Evolutionary conservation across 1,140 invertebrate species (phyloP), one percentile per base, ranked within the genome.

Genomic region (Zophobas atratus): DNA sequence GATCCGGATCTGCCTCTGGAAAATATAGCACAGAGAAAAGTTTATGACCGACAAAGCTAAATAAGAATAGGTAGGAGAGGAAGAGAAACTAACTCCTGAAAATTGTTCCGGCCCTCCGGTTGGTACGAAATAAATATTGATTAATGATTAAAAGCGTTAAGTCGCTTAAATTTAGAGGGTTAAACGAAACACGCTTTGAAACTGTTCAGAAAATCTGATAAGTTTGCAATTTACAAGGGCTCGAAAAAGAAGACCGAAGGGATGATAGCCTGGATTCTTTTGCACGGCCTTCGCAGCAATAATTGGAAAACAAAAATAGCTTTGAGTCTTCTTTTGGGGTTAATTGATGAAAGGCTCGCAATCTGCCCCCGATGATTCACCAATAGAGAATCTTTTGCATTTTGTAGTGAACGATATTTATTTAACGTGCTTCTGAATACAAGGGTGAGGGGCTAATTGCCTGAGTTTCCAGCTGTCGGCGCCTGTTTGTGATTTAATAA

Each of bases 281-380:
- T 51, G 4, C 49, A 5, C 49, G n/a, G 49, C 49, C 39, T 43
- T 67, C 39, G 38, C 53, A 39, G 33, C 39, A 67, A 67, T 67
- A 67, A 67, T 67, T 67, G 60, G 60, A 67, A 67, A 67, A 67
- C 60, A 67, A 67, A 67, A 67, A 67, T 67, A 67, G 39, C 60
- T 67, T 33, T 35, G 3, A 20, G 34, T 20, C n/a, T n/a, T 32
- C 60, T 36, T 67, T 67, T 33, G 8, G n/a, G 20, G n/a, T 43
- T 41, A 67, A 67, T 46, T 63, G 38, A 63, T 63, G 38, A 41
- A 67, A 4, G 20, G 39, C 39, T 67, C 5, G 34, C 8, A 38
- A n/a, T n/a, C 6, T 36, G 35, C 57, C 33, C 6, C 2, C 39
- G n/a, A 2, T 6, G 35, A 1, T 60, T 38, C 6, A n/a, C 33